A percentile compares a stretch with the other conserved stretches of the same genome.
phyloP scores from a whole-genome alignment of 2,888 invertebrate genomes.

The Tridacna crocea region DNA sequence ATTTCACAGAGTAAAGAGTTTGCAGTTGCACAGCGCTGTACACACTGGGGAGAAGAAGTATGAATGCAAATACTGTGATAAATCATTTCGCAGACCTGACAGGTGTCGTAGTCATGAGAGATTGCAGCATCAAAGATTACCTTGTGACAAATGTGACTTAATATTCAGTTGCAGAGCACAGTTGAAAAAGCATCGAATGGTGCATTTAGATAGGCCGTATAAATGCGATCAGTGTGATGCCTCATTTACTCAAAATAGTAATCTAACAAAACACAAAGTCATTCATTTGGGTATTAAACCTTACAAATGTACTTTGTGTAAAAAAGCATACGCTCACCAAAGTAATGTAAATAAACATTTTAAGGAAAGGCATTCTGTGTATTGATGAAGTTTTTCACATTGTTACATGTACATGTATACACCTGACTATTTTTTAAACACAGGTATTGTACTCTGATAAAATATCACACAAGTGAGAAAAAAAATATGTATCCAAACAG shows the following conservation, averaged over 20 bases:
- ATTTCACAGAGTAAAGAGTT: not conserved
- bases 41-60: slow-evolving; percentile 1
- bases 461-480: not conserved
- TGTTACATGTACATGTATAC: no score
- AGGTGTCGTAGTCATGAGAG: not conserved
- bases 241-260: slow-evolving; percentile 4
- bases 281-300: slow-evolving; percentile 1
- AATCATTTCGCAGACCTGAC: not conserved
- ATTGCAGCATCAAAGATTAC: not conserved
- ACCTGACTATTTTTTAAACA: not conserved
- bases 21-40: not conserved
- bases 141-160: not conserved
- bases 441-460: not conserved
- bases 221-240: slow-evolving; percentile 16
- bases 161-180: not conserved
- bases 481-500: not conserved
- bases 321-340: not conserved
- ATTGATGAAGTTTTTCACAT: not conserved
- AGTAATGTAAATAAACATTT: slow-evolving; percentile 25
- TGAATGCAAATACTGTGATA: not conserved
- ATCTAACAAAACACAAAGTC: slow-evolving; percentile 13
- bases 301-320: not conserved
- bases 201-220: not conserved
- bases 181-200: not conserved
- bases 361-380: not conserved